Conservation (phyloP, 53 echinoderm and acorn worm genomes). For the Paelopatides confundens region DNA sequence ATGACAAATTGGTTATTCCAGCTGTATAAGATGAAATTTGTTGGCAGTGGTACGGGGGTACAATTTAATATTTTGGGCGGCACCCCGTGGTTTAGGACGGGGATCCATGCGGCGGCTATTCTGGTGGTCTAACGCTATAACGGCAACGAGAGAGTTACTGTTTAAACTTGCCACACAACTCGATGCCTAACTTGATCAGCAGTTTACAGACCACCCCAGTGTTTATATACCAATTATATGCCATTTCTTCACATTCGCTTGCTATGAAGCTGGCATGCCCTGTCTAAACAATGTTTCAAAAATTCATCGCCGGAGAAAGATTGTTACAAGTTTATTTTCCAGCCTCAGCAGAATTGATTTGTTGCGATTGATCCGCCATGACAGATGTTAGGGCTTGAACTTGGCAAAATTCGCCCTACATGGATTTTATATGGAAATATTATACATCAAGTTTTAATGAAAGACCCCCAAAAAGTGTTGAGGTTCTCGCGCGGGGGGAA, state of each 20-base stretch:
- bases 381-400: slow-evolving; percentile 24
- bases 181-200: slow-evolving; percentile 62
- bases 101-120: slow-evolving; percentile 38
- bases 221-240: slow-evolving; percentile 72
- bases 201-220: slow-evolving; percentile 69
- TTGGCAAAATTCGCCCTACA: slow-evolving; percentile 6
- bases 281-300: slow-evolving; percentile 57
- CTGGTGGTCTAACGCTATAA: slow-evolving; percentile 58
- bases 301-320: slow-evolving; percentile 4
- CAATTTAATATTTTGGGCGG: slow-evolving; percentile 45
- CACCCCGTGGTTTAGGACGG: slow-evolving; percentile 36
- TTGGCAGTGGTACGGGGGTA: slow-evolving; percentile 24
- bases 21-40: slow-evolving; percentile 33
- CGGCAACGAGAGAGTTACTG: slow-evolving; percentile 70
- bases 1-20: slow-evolving; percentile 61
- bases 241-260: slow-evolving; percentile 28
- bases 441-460: background rate
- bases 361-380: slow-evolving; percentile 20
- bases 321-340: slow-evolving; percentile 45
- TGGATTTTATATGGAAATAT: background rate
- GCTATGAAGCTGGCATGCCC: slow-evolving; percentile 36
- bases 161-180: slow-evolving; percentile 81
- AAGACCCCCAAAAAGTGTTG: no score
- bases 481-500: no score
- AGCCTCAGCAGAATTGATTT: slow-evolving; percentile 21